Evolutionary conservation across 2,113 vertebrate species (phyloP).

Genomic region (Anoplopoma fimbria): DNA sequence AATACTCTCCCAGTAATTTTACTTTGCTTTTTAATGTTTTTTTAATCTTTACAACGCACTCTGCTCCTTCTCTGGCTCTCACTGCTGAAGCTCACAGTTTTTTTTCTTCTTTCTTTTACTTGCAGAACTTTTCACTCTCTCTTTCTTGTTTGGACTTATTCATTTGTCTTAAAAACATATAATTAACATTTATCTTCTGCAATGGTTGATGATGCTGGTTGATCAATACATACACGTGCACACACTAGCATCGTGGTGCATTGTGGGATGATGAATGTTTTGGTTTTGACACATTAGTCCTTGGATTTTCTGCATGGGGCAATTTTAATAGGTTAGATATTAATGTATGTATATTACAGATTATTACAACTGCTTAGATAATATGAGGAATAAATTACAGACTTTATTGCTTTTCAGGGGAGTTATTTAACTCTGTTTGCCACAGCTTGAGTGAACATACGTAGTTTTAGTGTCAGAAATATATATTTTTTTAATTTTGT

Average conservation of each 20-base stretch:
- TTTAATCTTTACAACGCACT: constrained; percentile 36
- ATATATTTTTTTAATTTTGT: background rate
- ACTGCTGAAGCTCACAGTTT: constrained; percentile 61
- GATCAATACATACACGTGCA: constrained; percentile 56
- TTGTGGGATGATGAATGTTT: constrained; percentile 86
- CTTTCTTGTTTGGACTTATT: constrained; percentile 58
- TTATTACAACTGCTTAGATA: constrained; percentile 11
- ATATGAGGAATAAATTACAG: background rate
- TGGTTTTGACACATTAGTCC: constrained; percentile 77
- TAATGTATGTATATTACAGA: background rate
- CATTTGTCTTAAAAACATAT: constrained; percentile 54
- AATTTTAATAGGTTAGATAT: constrained; percentile 54
- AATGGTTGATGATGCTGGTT: constrained; percentile 69
- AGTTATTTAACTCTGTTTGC: constrained; percentile 40
- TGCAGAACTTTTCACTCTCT: constrained; percentile 34
- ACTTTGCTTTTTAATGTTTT: constrained; percentile 30
- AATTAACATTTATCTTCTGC: constrained; percentile 66
- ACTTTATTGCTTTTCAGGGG: constrained; percentile 15
- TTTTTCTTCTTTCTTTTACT: constrained; percentile 18
- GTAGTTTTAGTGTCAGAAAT: constrained; percentile 17
- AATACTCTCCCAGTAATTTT: constrained; percentile 28
- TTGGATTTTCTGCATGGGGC: constrained; percentile 82
- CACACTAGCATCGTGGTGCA: constrained; percentile 87
- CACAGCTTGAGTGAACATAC: constrained; percentile 41
- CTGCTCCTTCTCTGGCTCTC: constrained; percentile 48